Evolutionary conservation across 37 sponge, comb jelly and placozoan genomes (phyloP).

Genomic region (Mnemiopsis leidyi): DNA sequence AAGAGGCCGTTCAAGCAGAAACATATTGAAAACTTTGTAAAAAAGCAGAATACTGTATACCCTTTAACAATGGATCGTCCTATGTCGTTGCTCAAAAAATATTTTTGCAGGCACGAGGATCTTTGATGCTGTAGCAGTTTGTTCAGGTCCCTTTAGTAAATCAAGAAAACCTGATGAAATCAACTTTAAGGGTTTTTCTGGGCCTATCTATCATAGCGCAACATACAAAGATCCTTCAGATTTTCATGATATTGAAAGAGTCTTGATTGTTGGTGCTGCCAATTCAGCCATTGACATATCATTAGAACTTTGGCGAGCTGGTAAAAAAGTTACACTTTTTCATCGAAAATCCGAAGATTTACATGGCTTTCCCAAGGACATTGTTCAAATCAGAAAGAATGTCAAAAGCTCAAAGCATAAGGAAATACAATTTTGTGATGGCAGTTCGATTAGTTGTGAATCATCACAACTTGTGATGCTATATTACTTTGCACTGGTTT

Average conservation of each 20-base stretch:
- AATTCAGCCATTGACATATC: neutral
- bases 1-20: too few species aligned
- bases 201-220: neutral
- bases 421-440: neutral
- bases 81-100: too few species aligned
- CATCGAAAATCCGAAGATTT: neutral
- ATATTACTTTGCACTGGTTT: neutral
- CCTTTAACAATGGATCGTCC: too few species aligned
- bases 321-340: neutral
- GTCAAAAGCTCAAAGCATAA: neutral
- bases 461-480: neutral
- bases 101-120: neutral
- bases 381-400: neutral
- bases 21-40: too few species aligned
- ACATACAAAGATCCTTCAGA: conserved; percentile 21
- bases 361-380: neutral
- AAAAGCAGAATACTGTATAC: too few species aligned
- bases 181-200: neutral
- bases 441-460: neutral
- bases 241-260: neutral
- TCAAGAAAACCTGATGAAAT: neutral
- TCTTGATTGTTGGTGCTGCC: neutral
- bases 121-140: neutral
- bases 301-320: neutral
- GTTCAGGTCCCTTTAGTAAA: neutral